These are phyloP conservation scores for Bathynomus jamesi DNA, from an alignment of 1,140 invertebrate species.

Conservation along the genomic window DNA sequence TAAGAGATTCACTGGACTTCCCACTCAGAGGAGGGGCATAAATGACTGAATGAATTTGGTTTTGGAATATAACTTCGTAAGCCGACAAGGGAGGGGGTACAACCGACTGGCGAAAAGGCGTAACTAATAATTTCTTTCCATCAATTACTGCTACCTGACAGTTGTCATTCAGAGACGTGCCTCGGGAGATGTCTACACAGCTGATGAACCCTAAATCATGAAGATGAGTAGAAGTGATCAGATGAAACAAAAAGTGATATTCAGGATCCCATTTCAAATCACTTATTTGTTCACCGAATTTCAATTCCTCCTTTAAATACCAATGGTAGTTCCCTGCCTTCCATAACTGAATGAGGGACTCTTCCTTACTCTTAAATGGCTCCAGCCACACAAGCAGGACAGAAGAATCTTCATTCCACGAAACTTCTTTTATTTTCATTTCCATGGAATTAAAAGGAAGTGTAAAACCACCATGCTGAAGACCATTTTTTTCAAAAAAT, in stretches of 20 bases:
- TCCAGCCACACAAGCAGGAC: constrained; percentile 58
- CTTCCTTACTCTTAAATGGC: constrained; percentile 38
- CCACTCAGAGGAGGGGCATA: constrained; percentile 47
- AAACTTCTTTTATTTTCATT: constrained; percentile 54
- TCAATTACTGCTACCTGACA: constrained; percentile 63
- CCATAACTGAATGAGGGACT: constrained; percentile 58
- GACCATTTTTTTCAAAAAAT: constrained; percentile 88
- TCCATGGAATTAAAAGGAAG: constrained; percentile 55
- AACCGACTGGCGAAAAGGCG: constrained; percentile 60
- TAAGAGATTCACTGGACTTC: constrained; percentile 43
- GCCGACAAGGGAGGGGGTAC: constrained; percentile 77
- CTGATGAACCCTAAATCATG: constrained; percentile 10
- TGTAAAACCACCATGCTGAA: constrained; percentile 72
- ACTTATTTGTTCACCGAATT: constrained; percentile 52
- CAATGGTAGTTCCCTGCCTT: constrained; percentile 80
- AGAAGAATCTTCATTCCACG: constrained; percentile 72
- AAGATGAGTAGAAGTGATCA: constrained; percentile 9
- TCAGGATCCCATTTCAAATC: constrained; percentile 49
- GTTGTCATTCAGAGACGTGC: constrained; percentile 1
- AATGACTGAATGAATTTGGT: constrained; percentile 52
- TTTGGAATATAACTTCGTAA: constrained; percentile 50
- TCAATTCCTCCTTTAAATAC: constrained; percentile 72
- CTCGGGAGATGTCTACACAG: constrained; percentile 11
- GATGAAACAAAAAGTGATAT: constrained; percentile 41
- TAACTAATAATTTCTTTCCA: constrained; percentile 60